phyloP scores from a whole-genome alignment of 1,140 invertebrate species.

The Drosophila micromelanica region DNA sequence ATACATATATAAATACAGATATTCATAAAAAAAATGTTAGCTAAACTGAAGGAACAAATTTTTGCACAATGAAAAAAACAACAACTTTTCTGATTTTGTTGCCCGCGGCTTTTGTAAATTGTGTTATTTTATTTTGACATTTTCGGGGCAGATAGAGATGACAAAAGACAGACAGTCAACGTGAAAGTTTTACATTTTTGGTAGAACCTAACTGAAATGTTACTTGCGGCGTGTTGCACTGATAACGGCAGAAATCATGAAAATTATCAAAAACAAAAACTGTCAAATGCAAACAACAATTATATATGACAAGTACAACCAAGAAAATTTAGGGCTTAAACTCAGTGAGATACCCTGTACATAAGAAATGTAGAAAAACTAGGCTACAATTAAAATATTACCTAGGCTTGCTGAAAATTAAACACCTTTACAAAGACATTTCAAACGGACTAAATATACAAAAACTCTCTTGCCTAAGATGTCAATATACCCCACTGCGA shows the following conservation, averaged over 20 bases:
- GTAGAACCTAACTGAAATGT: background rate
- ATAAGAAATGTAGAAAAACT: background rate
- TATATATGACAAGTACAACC: background rate
- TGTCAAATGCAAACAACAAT: slow-evolving; percentile 29
- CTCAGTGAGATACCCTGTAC: slow-evolving; percentile 5
- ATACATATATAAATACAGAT: background rate
- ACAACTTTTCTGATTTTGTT: background rate
- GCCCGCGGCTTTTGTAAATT: slow-evolving; percentile 21
- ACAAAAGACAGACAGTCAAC: background rate
- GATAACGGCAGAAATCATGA: slow-evolving; percentile 24
- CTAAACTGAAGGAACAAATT: background rate
- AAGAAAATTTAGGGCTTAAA: background rate
- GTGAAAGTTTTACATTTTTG: slow-evolving; percentile 28
- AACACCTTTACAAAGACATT: too few species aligned
- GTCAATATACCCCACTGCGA: too few species aligned
- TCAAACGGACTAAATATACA: too few species aligned
- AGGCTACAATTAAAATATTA: too few species aligned
- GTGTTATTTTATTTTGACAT: slow-evolving; percentile 32
- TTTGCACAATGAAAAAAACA: background rate
- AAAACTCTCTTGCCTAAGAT: too few species aligned
- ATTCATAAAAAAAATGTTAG: slow-evolving; percentile 15
- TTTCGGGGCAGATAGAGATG: slow-evolving; percentile 8
- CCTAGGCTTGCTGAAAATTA: too few species aligned
- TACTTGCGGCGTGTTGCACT: slow-evolving; percentile 5
- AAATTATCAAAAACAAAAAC: slow-evolving; percentile 6